Evolutionary conservation across 2,113 vertebrate genomes (phyloP).

Genomic region (Sitta europaea): DNA sequence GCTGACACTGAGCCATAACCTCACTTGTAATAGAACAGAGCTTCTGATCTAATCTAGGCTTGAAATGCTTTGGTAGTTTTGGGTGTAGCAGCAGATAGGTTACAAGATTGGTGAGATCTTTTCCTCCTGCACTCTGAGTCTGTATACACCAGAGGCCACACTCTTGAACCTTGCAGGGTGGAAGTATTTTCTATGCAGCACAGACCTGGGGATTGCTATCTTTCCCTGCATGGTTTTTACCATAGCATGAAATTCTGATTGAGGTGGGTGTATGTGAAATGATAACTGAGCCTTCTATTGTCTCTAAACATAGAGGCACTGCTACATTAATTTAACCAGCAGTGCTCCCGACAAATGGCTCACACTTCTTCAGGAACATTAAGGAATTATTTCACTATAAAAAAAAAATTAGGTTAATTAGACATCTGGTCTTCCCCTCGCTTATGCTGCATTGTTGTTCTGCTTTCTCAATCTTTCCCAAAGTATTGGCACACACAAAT

Average conservation of each 20-base stretch:
- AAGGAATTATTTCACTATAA: background rate
- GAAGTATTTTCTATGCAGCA: background rate
- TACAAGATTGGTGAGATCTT: background rate
- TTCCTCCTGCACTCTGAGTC: background rate
- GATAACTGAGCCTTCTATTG: background rate
- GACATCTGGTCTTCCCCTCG: conserved; percentile 13
- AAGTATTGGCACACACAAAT: background rate
- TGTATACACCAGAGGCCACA: background rate
- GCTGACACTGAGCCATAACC: background rate
- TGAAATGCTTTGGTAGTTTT: background rate
- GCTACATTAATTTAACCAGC: conserved; percentile 26
- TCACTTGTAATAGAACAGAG: background rate
- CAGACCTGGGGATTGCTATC: background rate
- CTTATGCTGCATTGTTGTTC: background rate
- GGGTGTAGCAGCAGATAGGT: background rate
- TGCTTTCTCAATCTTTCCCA: background rate
- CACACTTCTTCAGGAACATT: background rate
- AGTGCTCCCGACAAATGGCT: conserved; percentile 1
- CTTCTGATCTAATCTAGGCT: background rate
- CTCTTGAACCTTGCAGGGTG: background rate
- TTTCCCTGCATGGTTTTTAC: background rate
- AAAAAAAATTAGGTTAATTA: conserved; percentile 34
- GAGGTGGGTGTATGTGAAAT: background rate
- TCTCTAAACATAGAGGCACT: conserved; percentile 6
- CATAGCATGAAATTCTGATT: background rate